Evolutionary conservation across 2,113 vertebrate species (phyloP), one percentile per base, ranked within the genome.

Genomic region (Antigone vipio): DNA sequence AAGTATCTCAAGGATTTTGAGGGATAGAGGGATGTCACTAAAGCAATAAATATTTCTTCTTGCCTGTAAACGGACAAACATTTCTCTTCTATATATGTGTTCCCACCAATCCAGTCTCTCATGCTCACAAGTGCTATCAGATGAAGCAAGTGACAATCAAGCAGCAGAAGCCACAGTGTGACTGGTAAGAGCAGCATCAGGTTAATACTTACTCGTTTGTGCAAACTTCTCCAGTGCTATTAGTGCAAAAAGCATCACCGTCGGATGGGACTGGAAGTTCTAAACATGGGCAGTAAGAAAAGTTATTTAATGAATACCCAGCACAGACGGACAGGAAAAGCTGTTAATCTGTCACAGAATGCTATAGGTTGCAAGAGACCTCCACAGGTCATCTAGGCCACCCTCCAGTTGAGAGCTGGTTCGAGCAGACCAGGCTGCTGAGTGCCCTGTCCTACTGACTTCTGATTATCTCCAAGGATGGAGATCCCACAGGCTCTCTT

Each of bases 221-320:
- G 99, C 99, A 98, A 99, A 99, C 98, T 99, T 99, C 97, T 99
- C 99, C 98, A 99, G 98, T 82, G 99, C 99, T 86, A 99, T 99
- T 89, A 99, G 99, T 96, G 99, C 99, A 98, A 99, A 99, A 97
- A 99, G 98, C 99, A 99, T 99, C 94, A 99, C 99, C 38, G 99
- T 99, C 0, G 99, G 99, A 85, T 99, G 99, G 69, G 99, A 99
- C 96, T 99, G 99, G 63, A 99, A 98, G 96, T 99, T 99, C 99
- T 99, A 92, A 97, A 96, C 38, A 83, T 21, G 47, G 88, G 84
- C 19, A 95, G 93, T n/a, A 95, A 88, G 77, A 92, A 83, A 35
- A 93, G 66, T 68, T 45, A 32, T 79, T 86, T 11, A 88, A 34
- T 69, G 53, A 75, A 67, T 16, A 88, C 8, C 16, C 50, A 80